Evolutionary conservation across 2,113 vertebrate species (phyloP).

Genomic region (Oncorhynchus mykiss): DNA sequence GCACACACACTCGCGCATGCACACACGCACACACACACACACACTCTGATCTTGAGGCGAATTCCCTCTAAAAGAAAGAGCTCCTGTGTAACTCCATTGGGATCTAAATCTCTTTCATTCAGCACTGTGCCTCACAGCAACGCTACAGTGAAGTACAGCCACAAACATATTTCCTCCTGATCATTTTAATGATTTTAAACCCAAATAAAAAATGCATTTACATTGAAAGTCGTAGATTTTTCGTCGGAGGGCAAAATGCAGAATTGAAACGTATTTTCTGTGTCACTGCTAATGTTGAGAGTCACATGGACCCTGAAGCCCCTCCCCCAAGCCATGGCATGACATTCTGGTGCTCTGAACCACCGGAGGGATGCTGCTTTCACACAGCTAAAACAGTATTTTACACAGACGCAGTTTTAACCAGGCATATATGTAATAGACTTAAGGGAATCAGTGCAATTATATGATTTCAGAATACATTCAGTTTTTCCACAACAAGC

Average conservation of each 20-base stretch:
- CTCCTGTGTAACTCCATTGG: background rate
- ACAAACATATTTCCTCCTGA: slow-evolving; percentile 51
- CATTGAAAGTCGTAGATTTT: slow-evolving; percentile 36
- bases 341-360: slow-evolving; percentile 45
- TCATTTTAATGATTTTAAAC: slow-evolving; percentile 42
- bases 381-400: background rate
- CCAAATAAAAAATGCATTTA: slow-evolving; percentile 55
- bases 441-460: slow-evolving; percentile 30
- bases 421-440: slow-evolving; percentile 8
- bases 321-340: slow-evolving; percentile 15
- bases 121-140: slow-evolving; percentile 43
- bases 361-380: slow-evolving; percentile 30
- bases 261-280: slow-evolving; percentile 63
- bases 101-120: slow-evolving; percentile 18
- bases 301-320: slow-evolving; percentile 50
- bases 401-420: background rate
- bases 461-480: slow-evolving; percentile 34
- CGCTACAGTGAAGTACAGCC: slow-evolving; percentile 26
- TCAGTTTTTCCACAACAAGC: too few relatives aligned
- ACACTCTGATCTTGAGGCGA: slow-evolving; percentile 27
- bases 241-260: slow-evolving; percentile 32
- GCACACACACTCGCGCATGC: slow-evolving; percentile 31
- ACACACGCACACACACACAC: slow-evolving; percentile 27
- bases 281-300: slow-evolving; percentile 65
- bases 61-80: slow-evolving; percentile 7